Conservation (phyloP, 1,140 invertebrate species). For the Ruditapes philippinarum region DNA sequence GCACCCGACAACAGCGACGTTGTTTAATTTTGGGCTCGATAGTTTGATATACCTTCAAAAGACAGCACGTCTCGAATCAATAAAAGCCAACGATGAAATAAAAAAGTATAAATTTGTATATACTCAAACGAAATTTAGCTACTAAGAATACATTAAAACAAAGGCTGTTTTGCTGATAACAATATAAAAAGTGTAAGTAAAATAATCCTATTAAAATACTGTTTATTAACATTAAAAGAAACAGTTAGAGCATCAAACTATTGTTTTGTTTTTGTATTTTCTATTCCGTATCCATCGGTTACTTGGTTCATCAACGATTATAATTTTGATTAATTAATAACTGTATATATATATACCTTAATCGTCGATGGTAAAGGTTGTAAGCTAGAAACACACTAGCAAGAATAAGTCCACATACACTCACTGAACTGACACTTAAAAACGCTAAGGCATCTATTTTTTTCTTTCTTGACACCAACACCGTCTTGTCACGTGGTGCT, state of each 20-base stretch:
- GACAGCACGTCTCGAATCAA: background rate
- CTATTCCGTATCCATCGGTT: too few relatives aligned
- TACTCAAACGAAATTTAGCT: too few relatives aligned
- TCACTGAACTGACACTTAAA: conserved; percentile 90
- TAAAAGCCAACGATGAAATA: too few relatives aligned
- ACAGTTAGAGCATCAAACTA: too few relatives aligned
- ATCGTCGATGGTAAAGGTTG: conserved; percentile 94
- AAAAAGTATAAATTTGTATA: too few relatives aligned
- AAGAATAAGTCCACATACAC: conserved; percentile 92
- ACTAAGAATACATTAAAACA: too few relatives aligned
- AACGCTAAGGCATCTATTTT: conserved; percentile 93
- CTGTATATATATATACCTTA: conserved; percentile 90
- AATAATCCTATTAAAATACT: too few relatives aligned
- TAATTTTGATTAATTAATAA: background rate
- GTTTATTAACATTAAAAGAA: too few relatives aligned
- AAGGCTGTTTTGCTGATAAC: too few relatives aligned
- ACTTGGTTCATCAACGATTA: too few relatives aligned
- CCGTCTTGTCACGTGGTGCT: conserved; percentile 92
- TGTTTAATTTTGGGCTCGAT: conserved; percentile 87
- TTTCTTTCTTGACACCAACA: conserved; percentile 91
- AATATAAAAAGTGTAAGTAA: too few relatives aligned
- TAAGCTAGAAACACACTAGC: conserved; percentile 93
- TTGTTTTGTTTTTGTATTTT: too few relatives aligned
- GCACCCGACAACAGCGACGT: conserved; percentile 86
- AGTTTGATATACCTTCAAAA: conserved; percentile 86